Percentiles rank a stretch among this genome's conserved stretches.
These are phyloP conservation scores for Dastarcus helophoroides DNA, from an alignment of 2,888 invertebrate genomes.

Conservation along the genomic window DNA sequence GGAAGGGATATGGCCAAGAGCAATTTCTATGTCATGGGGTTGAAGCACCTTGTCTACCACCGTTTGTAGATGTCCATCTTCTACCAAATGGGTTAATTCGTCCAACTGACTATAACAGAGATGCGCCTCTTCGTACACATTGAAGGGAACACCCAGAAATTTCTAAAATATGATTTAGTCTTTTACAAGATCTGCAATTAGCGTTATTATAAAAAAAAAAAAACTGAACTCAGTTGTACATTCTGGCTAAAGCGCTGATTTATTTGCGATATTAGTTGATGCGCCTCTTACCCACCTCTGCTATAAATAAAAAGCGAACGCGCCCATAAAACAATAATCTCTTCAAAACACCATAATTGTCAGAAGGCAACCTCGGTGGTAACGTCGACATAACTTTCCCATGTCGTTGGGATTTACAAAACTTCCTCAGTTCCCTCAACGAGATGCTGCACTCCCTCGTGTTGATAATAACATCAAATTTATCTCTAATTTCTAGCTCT, in stretches of 20 bases:
- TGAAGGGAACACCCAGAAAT: constrained; percentile 28
- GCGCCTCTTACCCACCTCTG: constrained; percentile 38
- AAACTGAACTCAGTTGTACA: too few relatives aligned
- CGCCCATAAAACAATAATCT: constrained; percentile 39
- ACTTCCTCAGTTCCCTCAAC: constrained; percentile 20
- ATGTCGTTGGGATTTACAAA: constrained; percentile 18
- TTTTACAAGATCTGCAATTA: too few relatives aligned
- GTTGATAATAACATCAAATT: constrained; percentile 30
- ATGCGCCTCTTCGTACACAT: constrained; percentile 31
- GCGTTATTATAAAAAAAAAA: too few relatives aligned
- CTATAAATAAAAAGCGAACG: constrained; percentile 33
- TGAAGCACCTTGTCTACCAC: constrained; percentile 44
- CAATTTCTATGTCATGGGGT: constrained; percentile 32
- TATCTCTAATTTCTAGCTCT: constrained; percentile 27
- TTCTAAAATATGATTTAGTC: too few relatives aligned
- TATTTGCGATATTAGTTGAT: too few relatives aligned
- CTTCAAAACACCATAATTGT: constrained; percentile 40
- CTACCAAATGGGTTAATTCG: constrained; percentile 36
- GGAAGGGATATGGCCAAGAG: constrained; percentile 31
- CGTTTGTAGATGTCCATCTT: constrained; percentile 43
- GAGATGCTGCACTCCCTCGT: constrained; percentile 24
- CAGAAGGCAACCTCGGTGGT: constrained; percentile 39
- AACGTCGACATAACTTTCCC: constrained; percentile 37
- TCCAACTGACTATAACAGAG: constrained; percentile 31
- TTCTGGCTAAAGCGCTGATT: too few relatives aligned